A percentile compares a stretch with the other conserved stretches of the same genome.
Conservation (phyloP, 1,140 invertebrate species). For the Alviniconcha marisindica region DNA sequence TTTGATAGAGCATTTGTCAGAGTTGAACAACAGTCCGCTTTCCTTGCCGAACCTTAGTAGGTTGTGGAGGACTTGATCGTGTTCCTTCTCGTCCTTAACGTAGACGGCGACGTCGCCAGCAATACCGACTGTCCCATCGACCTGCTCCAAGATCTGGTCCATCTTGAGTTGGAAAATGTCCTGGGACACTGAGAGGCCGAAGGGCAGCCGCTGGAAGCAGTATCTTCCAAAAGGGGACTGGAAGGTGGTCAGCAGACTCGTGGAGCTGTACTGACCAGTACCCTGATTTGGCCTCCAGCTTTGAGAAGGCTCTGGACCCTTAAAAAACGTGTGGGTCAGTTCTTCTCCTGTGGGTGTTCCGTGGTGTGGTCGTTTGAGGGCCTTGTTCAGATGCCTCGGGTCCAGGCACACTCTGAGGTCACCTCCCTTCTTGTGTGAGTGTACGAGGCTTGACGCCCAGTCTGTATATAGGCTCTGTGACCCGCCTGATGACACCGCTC, state of each 20-base stretch:
- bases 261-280: slow-evolving; percentile 25
- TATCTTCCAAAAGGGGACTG: slow-evolving; percentile 42
- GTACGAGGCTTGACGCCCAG: neutral
- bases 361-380: slow-evolving; percentile 13
- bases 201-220: slow-evolving; percentile 43
- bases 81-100: neutral
- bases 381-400: slow-evolving; percentile 13
- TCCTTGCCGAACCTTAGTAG: slow-evolving; percentile 4
- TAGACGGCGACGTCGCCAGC: slow-evolving; percentile 42
- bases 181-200: slow-evolving; percentile 58
- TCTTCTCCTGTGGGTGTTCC: slow-evolving; percentile 23
- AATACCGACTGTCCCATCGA: slow-evolving; percentile 68
- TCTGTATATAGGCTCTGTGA: neutral
- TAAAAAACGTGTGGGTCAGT: neutral
- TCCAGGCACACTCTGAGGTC: slow-evolving; percentile 14
- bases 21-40: neutral
- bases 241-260: slow-evolving; percentile 5
- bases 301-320: neutral
- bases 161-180: slow-evolving; percentile 70
- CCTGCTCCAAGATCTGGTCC: slow-evolving; percentile 65
- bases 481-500: neutral
- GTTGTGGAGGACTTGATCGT: neutral
- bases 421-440: slow-evolving; percentile 12
- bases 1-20: neutral
- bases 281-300: slow-evolving; percentile 19